Evolutionary conservation across 2,113 vertebrate genomes (phyloP), one percentile per base, ranked within the genome.

Genomic region (Xyrauchen texanus): DNA sequence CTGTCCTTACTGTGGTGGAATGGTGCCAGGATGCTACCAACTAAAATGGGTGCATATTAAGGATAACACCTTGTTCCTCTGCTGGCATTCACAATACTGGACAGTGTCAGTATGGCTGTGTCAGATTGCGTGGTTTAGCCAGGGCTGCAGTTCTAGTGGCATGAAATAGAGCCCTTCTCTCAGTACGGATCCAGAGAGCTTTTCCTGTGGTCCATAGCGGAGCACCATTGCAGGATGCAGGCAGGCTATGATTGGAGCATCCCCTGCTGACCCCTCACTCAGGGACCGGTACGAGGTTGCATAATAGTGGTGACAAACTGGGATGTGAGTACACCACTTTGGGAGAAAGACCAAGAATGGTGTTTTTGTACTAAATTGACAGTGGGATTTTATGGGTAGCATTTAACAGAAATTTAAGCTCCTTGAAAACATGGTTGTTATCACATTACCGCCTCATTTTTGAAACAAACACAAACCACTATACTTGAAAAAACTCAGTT

Each of bases 151-250:
- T 53, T 70, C 68, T 51, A 15, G 68, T 79, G 82, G 65, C 76
- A 57, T 70, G 76, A 74, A 67, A 83, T 83, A 82, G 74, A 72
- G 58, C 68, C 10, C 47, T 77, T 84, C 69, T 74, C 64, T 83
- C 78, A 77, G 51, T 74, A 68, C 61, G 63, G 46, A 72, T n/a
- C 8, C 70, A 62, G 16, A 68, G 82, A 75, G 60, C 75, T 78
- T 63, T 82, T 85, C 86, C 84, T 84, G 71, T 77, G 81, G 66
- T 61, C 16, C 45, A 0, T n/a, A 42, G 53, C 49, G 55, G 34
- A 52, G 42, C 62, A 45, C 34, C 46, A 21, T 13, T 80, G 63
- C 83, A 85, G 82, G 85, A 85, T 84, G 84, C 81, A 76, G 73
- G 64, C 69, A 6, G 83, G 70, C 60, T 64, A 66, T 80, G 79